These are phyloP conservation scores for Choristoneura fumiferana DNA, from an alignment of 1,140 invertebrate genomes.

Conservation along the genomic window DNA sequence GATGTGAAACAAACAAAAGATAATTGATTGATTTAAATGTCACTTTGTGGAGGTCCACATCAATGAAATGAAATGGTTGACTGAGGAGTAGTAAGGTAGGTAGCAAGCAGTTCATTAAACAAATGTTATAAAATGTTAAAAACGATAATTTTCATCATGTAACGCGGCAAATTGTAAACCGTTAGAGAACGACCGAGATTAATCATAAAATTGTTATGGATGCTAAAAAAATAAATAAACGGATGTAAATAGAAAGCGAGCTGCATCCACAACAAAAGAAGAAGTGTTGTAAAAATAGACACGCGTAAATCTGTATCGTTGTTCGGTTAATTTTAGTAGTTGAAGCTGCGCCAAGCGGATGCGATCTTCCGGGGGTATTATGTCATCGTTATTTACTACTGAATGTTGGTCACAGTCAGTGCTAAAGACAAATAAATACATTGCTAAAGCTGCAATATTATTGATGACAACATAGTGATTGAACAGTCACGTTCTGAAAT, in stretches of 20 bases:
- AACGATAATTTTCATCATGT: no score
- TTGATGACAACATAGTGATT: no score
- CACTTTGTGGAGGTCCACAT: no score
- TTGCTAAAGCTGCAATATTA: background rate
- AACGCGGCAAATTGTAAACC: no score
- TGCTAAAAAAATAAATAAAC: background rate
- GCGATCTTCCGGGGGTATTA: slow-evolving; percentile 64
- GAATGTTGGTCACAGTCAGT: slow-evolving; percentile 15
- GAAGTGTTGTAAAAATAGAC: slow-evolving; percentile 14
- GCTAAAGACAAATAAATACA: slow-evolving; percentile 19
- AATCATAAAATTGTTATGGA: background rate
- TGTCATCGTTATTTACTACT: slow-evolving; percentile 51
- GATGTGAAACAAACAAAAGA: no score
- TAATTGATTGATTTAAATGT: no score
- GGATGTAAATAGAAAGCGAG: slow-evolving; percentile 20
- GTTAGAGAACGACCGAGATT: background rate
- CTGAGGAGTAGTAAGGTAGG: no score
- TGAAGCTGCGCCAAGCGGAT: slow-evolving; percentile 65
- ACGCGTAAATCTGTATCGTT: slow-evolving; percentile 20
- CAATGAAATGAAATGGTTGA: no score
- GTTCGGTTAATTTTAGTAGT: slow-evolving; percentile 43
- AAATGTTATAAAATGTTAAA: no score
- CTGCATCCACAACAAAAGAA: slow-evolving; percentile 22
- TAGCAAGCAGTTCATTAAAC: no score
- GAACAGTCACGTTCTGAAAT: no score